These are phyloP conservation scores for Therioaphis trifolii DNA, from an alignment of 2,888 invertebrate species.

Conservation along the genomic window DNA sequence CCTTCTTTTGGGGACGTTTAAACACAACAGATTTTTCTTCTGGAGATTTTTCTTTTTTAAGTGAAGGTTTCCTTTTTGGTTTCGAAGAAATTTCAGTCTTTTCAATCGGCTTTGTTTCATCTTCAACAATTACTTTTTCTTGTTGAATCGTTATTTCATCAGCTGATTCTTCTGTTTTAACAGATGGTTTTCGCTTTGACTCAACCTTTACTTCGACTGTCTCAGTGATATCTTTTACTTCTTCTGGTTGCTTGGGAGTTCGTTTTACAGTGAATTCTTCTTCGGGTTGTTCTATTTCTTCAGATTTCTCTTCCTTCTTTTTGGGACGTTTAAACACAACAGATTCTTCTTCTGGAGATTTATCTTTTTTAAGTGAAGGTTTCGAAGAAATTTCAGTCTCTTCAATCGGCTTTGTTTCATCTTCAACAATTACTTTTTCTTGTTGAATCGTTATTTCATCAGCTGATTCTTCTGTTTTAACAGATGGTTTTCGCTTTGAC, in stretches of 20 bases:
- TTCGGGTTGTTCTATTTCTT: slow-evolving; percentile 66
- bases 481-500: slow-evolving; percentile 73
- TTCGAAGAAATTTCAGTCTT: slow-evolving; percentile 66
- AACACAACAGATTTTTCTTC: slow-evolving; percentile 1
- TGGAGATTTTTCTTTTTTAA: slow-evolving; percentile 66
- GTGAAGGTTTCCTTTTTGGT: slow-evolving; percentile 67
- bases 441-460: slow-evolving; percentile 67
- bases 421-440: no score
- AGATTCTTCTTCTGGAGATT: slow-evolving; percentile 63
- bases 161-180: slow-evolving; percentile 74
- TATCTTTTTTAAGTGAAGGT: no score
- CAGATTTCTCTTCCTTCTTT: slow-evolving; percentile 64
- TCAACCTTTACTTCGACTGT: slow-evolving; percentile 67
- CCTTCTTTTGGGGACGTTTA: slow-evolving; percentile 64
- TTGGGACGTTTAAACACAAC: slow-evolving; percentile 36
- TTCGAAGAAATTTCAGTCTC: no score
- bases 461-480: background rate
- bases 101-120: background rate
- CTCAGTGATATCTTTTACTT: slow-evolving; percentile 66
- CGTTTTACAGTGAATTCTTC: slow-evolving; percentile 67
- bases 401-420: no score
- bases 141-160: slow-evolving; percentile 77
- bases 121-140: slow-evolving; percentile 68
- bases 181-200: slow-evolving; percentile 73
- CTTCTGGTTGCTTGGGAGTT: slow-evolving; percentile 66